Percentiles rank a stretch among this genome's conserved stretches.
Conservation (phyloP, 1,140 invertebrate species). For the Eubasilissa regina region DNA sequence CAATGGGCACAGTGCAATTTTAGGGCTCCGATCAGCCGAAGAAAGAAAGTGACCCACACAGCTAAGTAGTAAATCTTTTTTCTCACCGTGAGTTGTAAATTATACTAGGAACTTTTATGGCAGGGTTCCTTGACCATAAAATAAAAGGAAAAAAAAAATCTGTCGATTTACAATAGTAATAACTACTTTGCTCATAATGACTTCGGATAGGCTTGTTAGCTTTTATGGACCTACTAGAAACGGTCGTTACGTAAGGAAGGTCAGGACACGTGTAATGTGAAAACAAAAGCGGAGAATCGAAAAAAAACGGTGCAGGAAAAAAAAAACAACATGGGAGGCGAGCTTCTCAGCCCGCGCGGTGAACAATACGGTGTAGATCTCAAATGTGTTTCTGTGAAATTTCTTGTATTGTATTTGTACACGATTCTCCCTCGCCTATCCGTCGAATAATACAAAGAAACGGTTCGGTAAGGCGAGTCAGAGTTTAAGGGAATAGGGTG, state of each 20-base stretch:
- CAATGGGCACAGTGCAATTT: conserved; percentile 57
- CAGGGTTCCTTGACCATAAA: conserved; percentile 39
- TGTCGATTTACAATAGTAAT: conserved; percentile 48
- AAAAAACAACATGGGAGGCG: conserved; percentile 47
- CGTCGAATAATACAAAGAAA: neutral
- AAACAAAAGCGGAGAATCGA: conserved; percentile 25
- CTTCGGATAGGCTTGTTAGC: conserved; percentile 52
- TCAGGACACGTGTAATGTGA: conserved; percentile 43
- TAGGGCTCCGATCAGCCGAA: conserved; percentile 44
- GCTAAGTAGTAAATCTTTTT: conserved; percentile 54
- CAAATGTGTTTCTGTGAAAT: conserved; percentile 37
- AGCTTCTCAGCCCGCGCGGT: conserved; percentile 14
- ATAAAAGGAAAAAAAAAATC: conserved; percentile 43
- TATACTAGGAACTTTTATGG: conserved; percentile 51
- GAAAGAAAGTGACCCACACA: conserved; percentile 58
- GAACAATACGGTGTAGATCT: conserved; percentile 26
- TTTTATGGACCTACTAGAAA: conserved; percentile 53
- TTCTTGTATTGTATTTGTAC: conserved; percentile 23
- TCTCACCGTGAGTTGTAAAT: conserved; percentile 45
- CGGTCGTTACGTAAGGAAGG: conserved; percentile 35
- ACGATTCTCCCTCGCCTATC: neutral
- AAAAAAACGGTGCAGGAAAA: conserved; percentile 33
- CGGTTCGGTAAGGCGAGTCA: neutral
- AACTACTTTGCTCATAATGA: conserved; percentile 49
- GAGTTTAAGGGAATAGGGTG: conserved; percentile 12